Conservation (phyloP, 2,797 vertebrate species). For the Catharus ustulatus region DNA sequence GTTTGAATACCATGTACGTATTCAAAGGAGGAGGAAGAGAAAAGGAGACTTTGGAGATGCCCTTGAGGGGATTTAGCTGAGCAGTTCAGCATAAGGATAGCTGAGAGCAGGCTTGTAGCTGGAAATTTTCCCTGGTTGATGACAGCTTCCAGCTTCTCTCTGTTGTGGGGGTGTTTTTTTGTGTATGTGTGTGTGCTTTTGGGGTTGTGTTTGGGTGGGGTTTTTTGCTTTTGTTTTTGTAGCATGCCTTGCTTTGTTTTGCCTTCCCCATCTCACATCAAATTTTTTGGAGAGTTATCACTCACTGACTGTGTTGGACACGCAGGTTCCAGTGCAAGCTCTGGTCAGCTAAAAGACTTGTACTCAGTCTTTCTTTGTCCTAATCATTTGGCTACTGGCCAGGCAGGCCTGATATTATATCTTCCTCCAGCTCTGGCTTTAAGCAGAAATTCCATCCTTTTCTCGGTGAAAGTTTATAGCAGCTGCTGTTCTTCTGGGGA, state of each 20-base stretch:
- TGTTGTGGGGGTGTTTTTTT: background rate
- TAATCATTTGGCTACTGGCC: slow-evolving; percentile 39
- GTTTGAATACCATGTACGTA: background rate
- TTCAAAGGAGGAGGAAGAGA: slow-evolving; percentile 35
- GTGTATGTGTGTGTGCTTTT: background rate
- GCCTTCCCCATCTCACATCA: background rate
- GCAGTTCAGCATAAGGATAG: background rate
- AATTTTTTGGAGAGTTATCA: background rate
- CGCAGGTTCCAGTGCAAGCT: background rate
- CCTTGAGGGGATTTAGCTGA: background rate
- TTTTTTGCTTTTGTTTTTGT: background rate
- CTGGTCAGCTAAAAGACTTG: background rate
- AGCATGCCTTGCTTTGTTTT: background rate
- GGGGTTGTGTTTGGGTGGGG: background rate
- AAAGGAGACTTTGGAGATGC: slow-evolving; percentile 8
- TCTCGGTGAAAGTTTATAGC: slow-evolving; percentile 31
- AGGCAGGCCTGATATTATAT: slow-evolving; percentile 10
- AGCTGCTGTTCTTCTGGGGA: slow-evolving; percentile 52
- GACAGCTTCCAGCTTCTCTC: background rate
- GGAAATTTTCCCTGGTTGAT: background rate
- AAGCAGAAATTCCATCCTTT: slow-evolving; percentile 50
- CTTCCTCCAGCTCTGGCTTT: slow-evolving; percentile 14
- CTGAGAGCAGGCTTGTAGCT: background rate
- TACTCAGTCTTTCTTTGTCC: background rate
- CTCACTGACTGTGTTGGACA: background rate